Base-by-base conservation (phyloP, 2,888 invertebrate species). In the Athalia circularis region DNA sequence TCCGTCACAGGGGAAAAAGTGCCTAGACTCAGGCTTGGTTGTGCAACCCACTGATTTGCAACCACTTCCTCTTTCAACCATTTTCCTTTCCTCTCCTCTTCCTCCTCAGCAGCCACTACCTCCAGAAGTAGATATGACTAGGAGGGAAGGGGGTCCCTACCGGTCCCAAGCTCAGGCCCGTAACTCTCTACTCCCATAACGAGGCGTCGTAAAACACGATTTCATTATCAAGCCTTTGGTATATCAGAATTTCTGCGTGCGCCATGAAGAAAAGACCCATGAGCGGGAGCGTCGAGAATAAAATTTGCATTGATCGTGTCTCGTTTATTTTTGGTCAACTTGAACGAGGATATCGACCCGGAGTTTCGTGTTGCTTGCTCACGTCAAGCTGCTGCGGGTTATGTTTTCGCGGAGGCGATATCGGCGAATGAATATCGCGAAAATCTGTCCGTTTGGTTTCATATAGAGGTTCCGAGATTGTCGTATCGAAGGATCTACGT, bases 181-280 rank as follows among this genome's bases (percentile, higher is more conserved):
- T 89, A 89, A 89, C 88, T 89, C 89, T 87, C 85, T 77, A 81
- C 84, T 81, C 82, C 83, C 85, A 86, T 89, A 89, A 89, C 88
- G 87, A 89, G 89, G 86, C 86, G 88, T 88, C 89, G 86, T 89
- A 89, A 89, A 89, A 88, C 87, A 88, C 87, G 88, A 88, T 89
- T 88, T 87, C 88, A 89, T 89, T 89, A 89, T 88, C 87, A 84
- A 82, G 82, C 84, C 80, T 82, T 82, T 85, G 83, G 83, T 82
- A 80, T 84, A 83, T 83, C 83, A 83, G 83, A 84, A 85, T 83
- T 84, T 84, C 83, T 80, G 80, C 61, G 80, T 81, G 80, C 80
- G 47, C 61, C 68, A 48, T 77, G 59, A 15, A 11, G 67, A 65
- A 68, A 77, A 77, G 29, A 29, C 48, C 50, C 48, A 45, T 50